Evolutionary conservation across 2,113 vertebrate species (phyloP), one percentile per base, ranked within the genome.

Genomic region (Himantopus leucocephalus): DNA sequence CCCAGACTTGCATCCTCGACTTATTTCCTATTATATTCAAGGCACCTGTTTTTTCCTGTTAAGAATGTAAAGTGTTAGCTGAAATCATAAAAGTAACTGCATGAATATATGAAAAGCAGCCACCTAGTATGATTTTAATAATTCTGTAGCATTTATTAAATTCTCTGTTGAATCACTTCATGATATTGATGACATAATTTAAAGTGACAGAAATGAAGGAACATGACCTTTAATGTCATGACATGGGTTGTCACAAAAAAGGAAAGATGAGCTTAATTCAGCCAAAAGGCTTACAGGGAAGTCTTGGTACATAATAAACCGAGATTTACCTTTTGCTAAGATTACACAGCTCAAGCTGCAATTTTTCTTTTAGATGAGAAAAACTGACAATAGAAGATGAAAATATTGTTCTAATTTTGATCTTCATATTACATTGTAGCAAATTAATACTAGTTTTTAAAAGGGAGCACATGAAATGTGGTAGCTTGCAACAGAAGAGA

Each of bases 211-310:
- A 62, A 76, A 81, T 74, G 45, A 94, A 93, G 64, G 63, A 90
- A 76, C 81, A 20, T 70, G 94, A 95, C 93, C 95, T 96, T 97
- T 95, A 91, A 79, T 94, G 90, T 93, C 94, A 90, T 87, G 80
- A 84, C 75, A 81, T 47, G 60, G 70, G 59, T 75, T 92, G 85
- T 91, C 83, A 92, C 67, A 50, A 66, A 93, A 85, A 73, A 91
- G 66, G 53, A 83, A 87, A 68, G 67, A 75, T 96, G 86, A 95
- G 55, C 92, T 96, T 93, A 94, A 92, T 90, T 94, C 74, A 91
- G 41, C 74, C 96, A 85, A 92, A 80, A 50, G 68, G 21, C 62
- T 97, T 85, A 19, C 48, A 66, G 47, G 41, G 80, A 94, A 94
- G 50, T 82, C 80, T 64, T 32, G 87, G 47, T 95, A 85, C 41